Evolutionary conservation across 2,797 vertebrate species (phyloP).

Genomic region (Chaetodon trifasciatus): DNA sequence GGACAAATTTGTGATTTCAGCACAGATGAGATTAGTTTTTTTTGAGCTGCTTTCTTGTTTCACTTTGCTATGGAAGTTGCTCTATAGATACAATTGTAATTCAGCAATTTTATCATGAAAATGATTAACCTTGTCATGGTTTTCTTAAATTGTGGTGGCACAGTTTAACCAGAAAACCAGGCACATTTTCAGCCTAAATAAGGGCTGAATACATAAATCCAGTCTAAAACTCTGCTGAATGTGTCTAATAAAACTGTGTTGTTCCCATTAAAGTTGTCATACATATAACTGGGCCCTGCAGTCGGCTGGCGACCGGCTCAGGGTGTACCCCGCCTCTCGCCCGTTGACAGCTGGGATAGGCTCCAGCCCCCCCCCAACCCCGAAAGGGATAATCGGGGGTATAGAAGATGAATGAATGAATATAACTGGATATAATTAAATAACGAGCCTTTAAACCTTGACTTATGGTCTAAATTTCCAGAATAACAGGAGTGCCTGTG

Average conservation of each 20-base stretch:
- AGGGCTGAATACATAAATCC: not conserved
- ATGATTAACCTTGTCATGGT: not conserved
- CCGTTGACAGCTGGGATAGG: too few species aligned
- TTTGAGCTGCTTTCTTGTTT: not conserved
- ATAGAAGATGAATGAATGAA: too few species aligned
- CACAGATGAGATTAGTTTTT: not conserved
- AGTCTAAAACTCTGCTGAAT: constrained; percentile 11
- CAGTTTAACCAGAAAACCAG: not conserved
- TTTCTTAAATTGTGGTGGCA: not conserved
- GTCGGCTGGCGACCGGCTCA: too few species aligned
- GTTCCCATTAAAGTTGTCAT: not conserved
- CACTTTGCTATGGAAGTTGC: constrained; percentile 10
- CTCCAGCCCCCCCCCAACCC: too few species aligned
- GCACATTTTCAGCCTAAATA: not conserved
- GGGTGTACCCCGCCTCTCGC: too few species aligned
- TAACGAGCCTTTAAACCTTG: constrained; percentile 27
- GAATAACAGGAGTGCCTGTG: not conserved
- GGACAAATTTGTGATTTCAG: constrained; percentile 4
- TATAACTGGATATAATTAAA: not conserved
- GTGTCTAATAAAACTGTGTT: constrained; percentile 1
- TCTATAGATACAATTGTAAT: constrained; percentile 9
- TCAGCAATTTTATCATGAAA: not conserved
- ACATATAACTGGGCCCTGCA: not conserved
- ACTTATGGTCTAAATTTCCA: not conserved
- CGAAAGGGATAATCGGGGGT: too few species aligned